These are phyloP conservation scores for Conomelus anceps DNA, from an alignment of 2,888 invertebrate species.

Conservation along the genomic window DNA sequence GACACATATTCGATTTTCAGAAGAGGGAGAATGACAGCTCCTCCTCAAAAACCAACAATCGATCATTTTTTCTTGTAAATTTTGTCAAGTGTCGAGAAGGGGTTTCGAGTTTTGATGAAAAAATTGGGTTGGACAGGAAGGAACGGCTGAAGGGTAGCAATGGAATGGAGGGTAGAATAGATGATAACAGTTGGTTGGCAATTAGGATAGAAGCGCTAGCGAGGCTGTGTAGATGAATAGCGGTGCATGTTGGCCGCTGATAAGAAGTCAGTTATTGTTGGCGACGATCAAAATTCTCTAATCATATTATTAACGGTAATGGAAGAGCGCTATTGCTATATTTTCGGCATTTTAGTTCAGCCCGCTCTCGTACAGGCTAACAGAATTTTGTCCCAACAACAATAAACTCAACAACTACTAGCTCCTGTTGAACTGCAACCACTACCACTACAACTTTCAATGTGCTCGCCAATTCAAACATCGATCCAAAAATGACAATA, in stretches of 20 bases:
- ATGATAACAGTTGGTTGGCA: background rate
- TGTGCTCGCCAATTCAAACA: background rate
- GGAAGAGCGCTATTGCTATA: conserved; percentile 5
- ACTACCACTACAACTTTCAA: background rate
- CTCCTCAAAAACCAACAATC: background rate
- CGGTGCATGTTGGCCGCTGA: background rate
- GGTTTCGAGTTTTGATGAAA: background rate
- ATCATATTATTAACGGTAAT: conserved; percentile 12
- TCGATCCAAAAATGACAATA: background rate
- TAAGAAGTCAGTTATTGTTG: conserved; percentile 8
- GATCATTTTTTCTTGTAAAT: background rate
- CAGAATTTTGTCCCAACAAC: background rate
- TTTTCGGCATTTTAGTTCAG: background rate
- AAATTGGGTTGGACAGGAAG: background rate
- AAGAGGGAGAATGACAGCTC: background rate
- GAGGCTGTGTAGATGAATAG: background rate
- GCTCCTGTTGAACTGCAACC: background rate
- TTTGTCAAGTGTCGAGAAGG: no score
- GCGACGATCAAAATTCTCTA: conserved; percentile 8
- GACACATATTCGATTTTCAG: background rate
- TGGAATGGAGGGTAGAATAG: background rate
- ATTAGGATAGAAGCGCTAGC: background rate
- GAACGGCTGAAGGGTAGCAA: background rate
- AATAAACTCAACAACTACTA: background rate
- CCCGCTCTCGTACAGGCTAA: background rate